phyloP scores from a whole-genome alignment of 2,113 vertebrate genomes.

The Ursus arctos region DNA sequence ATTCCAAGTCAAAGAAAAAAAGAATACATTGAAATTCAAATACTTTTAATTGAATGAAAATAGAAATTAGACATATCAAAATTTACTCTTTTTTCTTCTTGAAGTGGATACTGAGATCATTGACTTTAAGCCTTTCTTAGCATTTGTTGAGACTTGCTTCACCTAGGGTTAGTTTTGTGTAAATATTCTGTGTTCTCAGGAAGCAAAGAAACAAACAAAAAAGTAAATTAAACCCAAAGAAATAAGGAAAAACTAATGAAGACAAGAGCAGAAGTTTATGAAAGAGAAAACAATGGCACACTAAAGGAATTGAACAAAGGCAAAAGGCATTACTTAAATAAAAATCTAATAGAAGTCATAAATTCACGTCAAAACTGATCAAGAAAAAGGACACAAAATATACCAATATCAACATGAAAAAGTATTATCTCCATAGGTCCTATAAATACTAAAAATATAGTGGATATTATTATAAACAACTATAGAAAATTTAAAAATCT shows the following conservation, averaged over 20 bases:
- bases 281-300: background rate
- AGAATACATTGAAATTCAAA: background rate
- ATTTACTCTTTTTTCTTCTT: background rate
- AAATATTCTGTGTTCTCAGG: background rate
- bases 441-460: background rate
- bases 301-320: background rate
- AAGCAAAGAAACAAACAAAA: background rate
- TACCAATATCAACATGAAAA: background rate
- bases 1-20: background rate
- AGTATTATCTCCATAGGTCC: background rate
- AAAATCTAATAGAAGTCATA: background rate
- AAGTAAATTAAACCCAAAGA: background rate
- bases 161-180: background rate
- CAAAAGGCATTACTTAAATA: background rate
- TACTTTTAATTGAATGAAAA: background rate
- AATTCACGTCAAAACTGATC: background rate
- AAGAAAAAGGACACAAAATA: background rate
- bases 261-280: background rate
- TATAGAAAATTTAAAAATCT: background rate
- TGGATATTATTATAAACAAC: background rate
- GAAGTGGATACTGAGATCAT: background rate
- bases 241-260: constrained; percentile 2
- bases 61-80: background rate
- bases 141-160: background rate
- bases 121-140: background rate